Base-by-base conservation (phyloP, 1,140 invertebrate genomes). In the Euura saliciscinereae region DNA sequence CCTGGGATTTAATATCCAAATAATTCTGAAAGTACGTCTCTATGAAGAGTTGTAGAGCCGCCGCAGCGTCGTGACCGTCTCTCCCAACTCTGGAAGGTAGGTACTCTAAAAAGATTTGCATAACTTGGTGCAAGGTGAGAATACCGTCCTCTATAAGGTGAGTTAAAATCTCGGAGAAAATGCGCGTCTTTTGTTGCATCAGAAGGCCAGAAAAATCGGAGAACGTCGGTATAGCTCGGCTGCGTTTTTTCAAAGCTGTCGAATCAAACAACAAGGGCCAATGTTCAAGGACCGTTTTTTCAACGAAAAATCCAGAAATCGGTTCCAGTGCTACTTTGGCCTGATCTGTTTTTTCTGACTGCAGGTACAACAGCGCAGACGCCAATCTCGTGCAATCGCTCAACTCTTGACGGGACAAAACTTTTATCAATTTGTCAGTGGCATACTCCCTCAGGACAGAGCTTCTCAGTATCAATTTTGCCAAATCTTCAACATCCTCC, bases 51-150 rank as follows among this genome's bases (percentile, higher is more conserved):
- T 91, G 90, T 8, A 91, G 79, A 3, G 90, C 88, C 3, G 82
- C 76, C 42, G 88, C 89, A 5, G 89, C 89, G 46, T 85, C 85
- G 43, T 87, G 87, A 0, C 89, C 89, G 73, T 90, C 88, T 66
- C 86, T 83, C 3, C 90, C 89, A n/a, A 90, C 89, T 59, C 89
- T 82, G 2, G 89, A 90, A 0, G 90, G 90, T 28, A 91, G 77
- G 79, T 90, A 91, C 43, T 90, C 89, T 44, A 91, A 75, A 76
- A 91, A 91, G 6, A 90, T 86, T 77, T 90, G 89, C 68, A 91
- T 86, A 45, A 91, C 80, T 78, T 89, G 85, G 75, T 88, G 86
- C 44, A 91, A 76, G 43, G 85, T 86, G 3, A 90, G 78, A 10
- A 84, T 77, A 64, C 82, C 84, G 42, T 83, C 80, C 51, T 88